Conservation (phyloP, 2,113 vertebrate species). For the Zingel zingel region DNA sequence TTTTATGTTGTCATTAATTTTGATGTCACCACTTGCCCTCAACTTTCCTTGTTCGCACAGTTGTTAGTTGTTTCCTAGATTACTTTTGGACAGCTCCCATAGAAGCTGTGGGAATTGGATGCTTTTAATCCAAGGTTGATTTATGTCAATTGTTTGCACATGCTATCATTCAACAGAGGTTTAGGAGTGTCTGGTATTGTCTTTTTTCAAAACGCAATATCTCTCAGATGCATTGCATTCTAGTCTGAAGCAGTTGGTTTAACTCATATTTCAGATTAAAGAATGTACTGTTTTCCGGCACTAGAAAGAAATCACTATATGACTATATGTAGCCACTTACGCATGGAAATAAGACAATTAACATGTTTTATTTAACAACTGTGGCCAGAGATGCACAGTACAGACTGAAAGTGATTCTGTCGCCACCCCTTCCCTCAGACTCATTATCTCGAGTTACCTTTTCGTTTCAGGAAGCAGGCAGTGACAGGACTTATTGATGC, state of each 20-base stretch:
- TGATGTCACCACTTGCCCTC: background rate
- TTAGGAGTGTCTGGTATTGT: background rate
- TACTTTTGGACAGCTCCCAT: background rate
- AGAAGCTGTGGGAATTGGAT: background rate
- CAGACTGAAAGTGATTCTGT: slow-evolving; percentile 7
- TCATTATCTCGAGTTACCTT: slow-evolving; percentile 56
- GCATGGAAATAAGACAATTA: background rate
- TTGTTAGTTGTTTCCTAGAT: background rate
- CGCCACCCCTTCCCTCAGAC: slow-evolving; percentile 13
- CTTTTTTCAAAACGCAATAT: background rate
- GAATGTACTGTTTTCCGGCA: background rate
- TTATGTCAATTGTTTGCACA: background rate
- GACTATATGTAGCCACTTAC: background rate
- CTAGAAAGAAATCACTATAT: background rate
- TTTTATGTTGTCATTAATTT: background rate
- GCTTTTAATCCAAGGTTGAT: background rate
- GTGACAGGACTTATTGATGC: slow-evolving; percentile 52
- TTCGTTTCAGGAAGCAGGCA: slow-evolving; percentile 36
- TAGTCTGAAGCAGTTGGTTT: background rate
- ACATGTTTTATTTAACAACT: background rate
- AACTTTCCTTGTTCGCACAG: background rate
- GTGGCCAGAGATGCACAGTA: background rate
- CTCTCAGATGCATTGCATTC: background rate
- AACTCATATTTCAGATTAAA: background rate
- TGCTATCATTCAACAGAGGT: background rate